Conservation (phyloP, 2,113 vertebrate species). For the Neopipo cinnamomea region DNA sequence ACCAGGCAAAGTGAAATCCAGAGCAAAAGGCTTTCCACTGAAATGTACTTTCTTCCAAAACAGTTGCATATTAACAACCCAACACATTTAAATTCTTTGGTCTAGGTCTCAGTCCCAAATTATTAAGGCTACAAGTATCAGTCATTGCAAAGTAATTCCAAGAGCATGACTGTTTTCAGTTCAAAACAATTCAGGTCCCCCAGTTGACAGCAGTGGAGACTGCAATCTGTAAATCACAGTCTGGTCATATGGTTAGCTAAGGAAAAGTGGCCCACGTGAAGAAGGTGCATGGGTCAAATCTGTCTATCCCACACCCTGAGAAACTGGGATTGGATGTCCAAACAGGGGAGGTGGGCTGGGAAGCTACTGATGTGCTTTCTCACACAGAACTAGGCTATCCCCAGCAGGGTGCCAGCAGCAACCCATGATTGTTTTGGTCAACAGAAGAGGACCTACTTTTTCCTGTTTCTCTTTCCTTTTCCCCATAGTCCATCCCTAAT, state of each 20-base stretch:
- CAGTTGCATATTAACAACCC: background rate
- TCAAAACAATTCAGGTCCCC: background rate
- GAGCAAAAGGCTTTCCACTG: background rate
- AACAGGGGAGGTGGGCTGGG: background rate
- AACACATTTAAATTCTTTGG: background rate
- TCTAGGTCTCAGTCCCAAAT: background rate
- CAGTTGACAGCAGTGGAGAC: background rate
- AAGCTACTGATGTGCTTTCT: background rate
- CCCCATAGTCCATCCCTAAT: background rate
- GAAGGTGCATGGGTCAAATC: background rate
- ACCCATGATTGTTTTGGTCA: background rate
- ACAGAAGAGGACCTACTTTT: background rate
- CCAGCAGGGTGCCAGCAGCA: background rate
- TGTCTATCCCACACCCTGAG: background rate
- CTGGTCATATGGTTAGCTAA: background rate
- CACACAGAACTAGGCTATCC: background rate
- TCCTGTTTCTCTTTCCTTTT: background rate
- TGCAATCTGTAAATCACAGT: background rate
- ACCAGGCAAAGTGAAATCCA: background rate
- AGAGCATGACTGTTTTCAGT: background rate
- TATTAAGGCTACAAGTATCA: background rate
- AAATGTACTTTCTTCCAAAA: background rate
- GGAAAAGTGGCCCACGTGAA: background rate
- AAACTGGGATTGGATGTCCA: background rate
- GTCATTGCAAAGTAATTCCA: background rate